Percentiles rank a stretch among this genome's conserved stretches.
phyloP scores from a whole-genome alignment of 1,140 invertebrate species.

The Scaptomyza graminum region DNA sequence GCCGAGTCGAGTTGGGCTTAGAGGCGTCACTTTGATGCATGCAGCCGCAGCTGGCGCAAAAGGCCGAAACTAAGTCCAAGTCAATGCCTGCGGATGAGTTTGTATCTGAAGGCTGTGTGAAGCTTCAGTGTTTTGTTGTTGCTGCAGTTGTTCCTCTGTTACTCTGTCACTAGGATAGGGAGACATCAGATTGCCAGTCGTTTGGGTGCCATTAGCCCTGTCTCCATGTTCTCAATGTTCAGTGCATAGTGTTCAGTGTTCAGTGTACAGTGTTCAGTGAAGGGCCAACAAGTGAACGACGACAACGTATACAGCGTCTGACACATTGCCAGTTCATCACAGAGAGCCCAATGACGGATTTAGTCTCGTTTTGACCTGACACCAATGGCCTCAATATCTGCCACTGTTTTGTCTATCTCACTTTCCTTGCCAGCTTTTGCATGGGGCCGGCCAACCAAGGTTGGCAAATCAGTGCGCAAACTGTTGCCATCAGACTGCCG shows the following conservation, averaged over 20 bases:
- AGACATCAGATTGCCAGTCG: slow-evolving; percentile 79
- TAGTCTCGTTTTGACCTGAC: slow-evolving; percentile 69
- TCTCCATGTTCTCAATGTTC: slow-evolving; percentile 4
- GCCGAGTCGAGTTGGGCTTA: slow-evolving; percentile 14
- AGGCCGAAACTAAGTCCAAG: slow-evolving; percentile 5
- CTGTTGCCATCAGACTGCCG: slow-evolving; percentile 60
- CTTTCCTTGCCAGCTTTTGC: slow-evolving; percentile 1
- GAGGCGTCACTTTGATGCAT: slow-evolving; percentile 77
- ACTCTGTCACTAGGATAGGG: slow-evolving; percentile 30
- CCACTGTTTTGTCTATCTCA: slow-evolving; percentile 13
- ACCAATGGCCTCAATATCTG: slow-evolving; percentile 47
- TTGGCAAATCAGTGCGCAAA: slow-evolving; percentile 69
- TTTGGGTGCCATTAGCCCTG: slow-evolving; percentile 73
- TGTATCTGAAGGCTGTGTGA: background rate
- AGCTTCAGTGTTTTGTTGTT: background rate
- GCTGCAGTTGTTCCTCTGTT: slow-evolving; percentile 6
- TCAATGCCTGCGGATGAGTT: background rate
- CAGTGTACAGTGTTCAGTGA: background rate
- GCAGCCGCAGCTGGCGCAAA: slow-evolving; percentile 47
- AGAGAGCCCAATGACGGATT: slow-evolving; percentile 66
- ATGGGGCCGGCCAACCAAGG: slow-evolving; percentile 61
- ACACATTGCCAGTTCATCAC: slow-evolving; percentile 82
- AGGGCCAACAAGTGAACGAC: slow-evolving; percentile 28
- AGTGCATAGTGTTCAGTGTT: background rate
- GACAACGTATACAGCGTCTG: slow-evolving; percentile 37